Percentiles rank a stretch among this genome's conserved stretches.
phyloP scores from a whole-genome alignment of 2,888 invertebrate genomes.

The Epicampocera succincta region DNA sequence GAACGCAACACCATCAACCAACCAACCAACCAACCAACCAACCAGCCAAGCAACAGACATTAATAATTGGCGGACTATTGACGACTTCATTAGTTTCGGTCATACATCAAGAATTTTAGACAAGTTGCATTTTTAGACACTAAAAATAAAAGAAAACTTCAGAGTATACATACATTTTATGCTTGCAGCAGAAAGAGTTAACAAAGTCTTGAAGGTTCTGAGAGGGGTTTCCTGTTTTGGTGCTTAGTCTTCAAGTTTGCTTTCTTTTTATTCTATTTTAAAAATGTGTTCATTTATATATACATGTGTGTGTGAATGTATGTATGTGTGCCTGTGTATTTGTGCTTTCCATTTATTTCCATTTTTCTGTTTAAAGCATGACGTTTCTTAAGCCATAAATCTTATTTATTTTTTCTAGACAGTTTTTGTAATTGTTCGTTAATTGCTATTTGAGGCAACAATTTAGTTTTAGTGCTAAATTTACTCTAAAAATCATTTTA shows the following conservation, averaged over 20 bases:
- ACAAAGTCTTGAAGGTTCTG: slow-evolving; percentile 12
- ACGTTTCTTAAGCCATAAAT: slow-evolving; percentile 55
- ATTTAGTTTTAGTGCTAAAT: slow-evolving; percentile 66
- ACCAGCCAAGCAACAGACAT: slow-evolving; percentile 15
- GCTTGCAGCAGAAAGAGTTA: neutral
- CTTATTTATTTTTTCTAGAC: slow-evolving; percentile 67
- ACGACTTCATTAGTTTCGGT: slow-evolving; percentile 68
- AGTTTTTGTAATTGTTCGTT: slow-evolving; percentile 65
- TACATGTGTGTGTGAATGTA: too few relatives aligned
- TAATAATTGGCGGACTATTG: slow-evolving; percentile 56
- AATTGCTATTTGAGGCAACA: slow-evolving; percentile 68
- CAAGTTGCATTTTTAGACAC: slow-evolving; percentile 35
- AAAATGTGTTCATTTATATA: too few relatives aligned
- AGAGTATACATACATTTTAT: neutral
- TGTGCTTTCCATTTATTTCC: slow-evolving; percentile 8
- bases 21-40: slow-evolving; percentile 17
- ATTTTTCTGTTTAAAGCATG: slow-evolving; percentile 48
- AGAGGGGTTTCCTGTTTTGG: slow-evolving; percentile 45
- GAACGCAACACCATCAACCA: slow-evolving; percentile 34
- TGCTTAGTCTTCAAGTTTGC: slow-evolving; percentile 2
- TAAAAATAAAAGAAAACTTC: neutral
- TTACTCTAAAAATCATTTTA: slow-evolving; percentile 49
- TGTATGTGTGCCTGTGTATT: too few relatives aligned
- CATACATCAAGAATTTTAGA: slow-evolving; percentile 53
- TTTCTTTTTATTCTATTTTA: slow-evolving; percentile 10